phyloP scores from a whole-genome alignment of 2,113 vertebrate genomes.

The Phalacrocorax aristotelis region DNA sequence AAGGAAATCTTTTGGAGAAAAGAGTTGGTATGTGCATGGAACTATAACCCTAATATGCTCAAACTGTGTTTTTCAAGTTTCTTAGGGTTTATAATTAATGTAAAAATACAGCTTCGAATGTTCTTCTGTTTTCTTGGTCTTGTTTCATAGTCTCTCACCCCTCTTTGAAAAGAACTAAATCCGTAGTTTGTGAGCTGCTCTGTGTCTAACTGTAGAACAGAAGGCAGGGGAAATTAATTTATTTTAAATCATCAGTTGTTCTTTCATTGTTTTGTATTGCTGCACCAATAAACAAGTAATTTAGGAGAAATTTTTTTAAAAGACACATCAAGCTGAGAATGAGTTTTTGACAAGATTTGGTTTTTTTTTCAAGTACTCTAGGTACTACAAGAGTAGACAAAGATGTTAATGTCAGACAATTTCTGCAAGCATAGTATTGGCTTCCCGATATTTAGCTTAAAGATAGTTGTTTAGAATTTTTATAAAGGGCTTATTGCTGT shows the following conservation, averaged over 20 bases:
- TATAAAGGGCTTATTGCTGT: background rate
- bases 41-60: background rate
- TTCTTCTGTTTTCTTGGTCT: background rate
- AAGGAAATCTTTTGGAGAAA: constrained; percentile 92
- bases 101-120: background rate
- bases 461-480: background rate
- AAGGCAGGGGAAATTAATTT: background rate
- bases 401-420: background rate
- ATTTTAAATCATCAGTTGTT: background rate
- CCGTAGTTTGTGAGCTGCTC: background rate
- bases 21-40: constrained; percentile 88
- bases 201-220: background rate
- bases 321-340: background rate
- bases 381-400: background rate
- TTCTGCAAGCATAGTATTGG: background rate
- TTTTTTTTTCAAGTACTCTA: background rate
- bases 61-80: background rate
- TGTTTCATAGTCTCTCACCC: background rate
- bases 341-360: background rate
- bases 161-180: background rate
- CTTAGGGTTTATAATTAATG: background rate
- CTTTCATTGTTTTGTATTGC: background rate
- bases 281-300: background rate
- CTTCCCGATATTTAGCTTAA: background rate
- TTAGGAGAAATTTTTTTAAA: background rate